Percentiles rank a stretch among this genome's conserved stretches.
phyloP scores from a whole-genome alignment of 1,140 invertebrate species.

The Brachystomella parvula region DNA sequence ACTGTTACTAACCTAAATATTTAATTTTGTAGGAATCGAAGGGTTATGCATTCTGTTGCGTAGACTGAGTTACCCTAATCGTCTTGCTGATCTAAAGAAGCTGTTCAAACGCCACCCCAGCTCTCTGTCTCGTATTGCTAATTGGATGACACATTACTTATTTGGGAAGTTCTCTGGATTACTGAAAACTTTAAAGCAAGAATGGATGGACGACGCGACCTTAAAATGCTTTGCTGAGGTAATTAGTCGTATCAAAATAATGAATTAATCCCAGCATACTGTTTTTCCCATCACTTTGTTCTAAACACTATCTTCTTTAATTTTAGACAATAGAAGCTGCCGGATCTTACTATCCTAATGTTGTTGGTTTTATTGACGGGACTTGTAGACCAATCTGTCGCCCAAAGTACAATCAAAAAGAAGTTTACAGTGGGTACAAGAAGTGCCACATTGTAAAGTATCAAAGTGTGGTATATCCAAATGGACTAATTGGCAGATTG shows the following conservation, averaged over 20 bases:
- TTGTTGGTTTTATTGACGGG: constrained; percentile 24
- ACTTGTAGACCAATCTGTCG: constrained; percentile 13
- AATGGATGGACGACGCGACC: neutral
- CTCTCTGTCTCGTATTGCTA: neutral
- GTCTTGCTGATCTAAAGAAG: neutral
- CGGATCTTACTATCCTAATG: constrained; percentile 15
- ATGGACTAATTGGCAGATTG: constrained; percentile 19
- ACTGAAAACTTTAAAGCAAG: neutral
- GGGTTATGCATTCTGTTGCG: neutral
- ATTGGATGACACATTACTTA: neutral
- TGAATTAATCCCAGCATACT: neutral
- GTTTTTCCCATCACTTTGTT: neutral
- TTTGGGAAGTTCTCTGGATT: neutral
- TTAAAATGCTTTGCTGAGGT: neutral
- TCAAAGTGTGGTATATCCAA: constrained; percentile 8
- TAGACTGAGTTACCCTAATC: neutral
- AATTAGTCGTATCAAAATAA: neutral
- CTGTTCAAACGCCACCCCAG: neutral
- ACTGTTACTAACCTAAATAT: no score
- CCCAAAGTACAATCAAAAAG: constrained; percentile 12
- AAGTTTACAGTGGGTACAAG: constrained; percentile 18
- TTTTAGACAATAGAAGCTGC: neutral
- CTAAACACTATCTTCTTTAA: no score
- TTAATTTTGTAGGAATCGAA: constrained; percentile 3
- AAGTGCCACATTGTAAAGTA: constrained; percentile 15